phyloP scores from a whole-genome alignment of 37 sponge, comb jelly and placozoan species.

The Bolinopsis microptera region DNA sequence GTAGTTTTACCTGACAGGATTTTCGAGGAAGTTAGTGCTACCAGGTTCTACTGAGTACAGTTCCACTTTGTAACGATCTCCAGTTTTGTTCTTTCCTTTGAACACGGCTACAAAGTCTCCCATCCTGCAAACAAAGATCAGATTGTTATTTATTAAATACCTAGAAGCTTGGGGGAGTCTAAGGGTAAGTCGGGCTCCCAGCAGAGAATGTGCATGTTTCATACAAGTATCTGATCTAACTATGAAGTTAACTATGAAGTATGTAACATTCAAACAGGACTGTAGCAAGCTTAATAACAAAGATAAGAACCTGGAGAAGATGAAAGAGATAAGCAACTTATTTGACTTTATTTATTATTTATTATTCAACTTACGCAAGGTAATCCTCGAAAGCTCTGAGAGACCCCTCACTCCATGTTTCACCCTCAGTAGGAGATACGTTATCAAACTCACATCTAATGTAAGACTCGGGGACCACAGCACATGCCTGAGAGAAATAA shows the following conservation, averaged over 20 bases:
- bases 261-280: no score
- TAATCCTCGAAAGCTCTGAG: constrained; percentile 2
- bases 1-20: neutral
- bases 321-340: no score
- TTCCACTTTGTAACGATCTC: neutral
- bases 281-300: no score
- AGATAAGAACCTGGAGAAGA: no score
- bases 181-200: no score
- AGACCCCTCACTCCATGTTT: neutral
- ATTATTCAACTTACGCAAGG: neutral
- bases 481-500: neutral
- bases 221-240: no score
- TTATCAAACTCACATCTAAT: constrained; percentile 5
- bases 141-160: no score
- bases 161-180: no score
- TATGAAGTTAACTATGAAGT: no score
- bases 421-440: neutral
- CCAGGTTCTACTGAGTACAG: neutral
- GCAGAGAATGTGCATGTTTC: no score
- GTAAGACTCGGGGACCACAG: neutral
- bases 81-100: neutral
- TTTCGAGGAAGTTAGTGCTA: neutral
- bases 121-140: neutral
- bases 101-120: neutral
- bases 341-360: no score